Evolutionary conservation across 2,113 vertebrate species (phyloP).

Genomic region (Thunnus maccoyii): DNA sequence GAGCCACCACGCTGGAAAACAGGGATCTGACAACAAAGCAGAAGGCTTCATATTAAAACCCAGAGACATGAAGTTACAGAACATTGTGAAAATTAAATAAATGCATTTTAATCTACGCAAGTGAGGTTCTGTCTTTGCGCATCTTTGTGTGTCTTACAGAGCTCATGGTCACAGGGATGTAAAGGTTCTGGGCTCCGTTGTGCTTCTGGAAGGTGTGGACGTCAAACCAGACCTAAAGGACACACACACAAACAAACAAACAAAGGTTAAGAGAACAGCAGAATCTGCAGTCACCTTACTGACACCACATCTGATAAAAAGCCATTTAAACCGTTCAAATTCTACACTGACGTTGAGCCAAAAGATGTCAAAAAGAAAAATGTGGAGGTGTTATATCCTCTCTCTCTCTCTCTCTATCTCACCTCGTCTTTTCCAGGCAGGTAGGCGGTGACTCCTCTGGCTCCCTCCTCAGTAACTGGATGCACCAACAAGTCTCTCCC

Average conservation of each 20-base stretch:
- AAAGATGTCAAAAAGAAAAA: not conserved
- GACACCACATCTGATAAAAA: not conserved
- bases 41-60: not conserved
- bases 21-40: slow-evolving; percentile 84
- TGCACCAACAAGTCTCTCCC: slow-evolving; percentile 90
- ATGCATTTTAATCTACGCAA: not conserved
- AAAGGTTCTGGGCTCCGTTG: slow-evolving; percentile 88
- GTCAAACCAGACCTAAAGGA: slow-evolving; percentile 91
- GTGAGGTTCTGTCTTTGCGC: not conserved
- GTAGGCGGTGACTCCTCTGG: slow-evolving; percentile 89
- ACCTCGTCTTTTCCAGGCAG: slow-evolving; percentile 92
- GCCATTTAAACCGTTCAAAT: not conserved
- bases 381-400: not conserved
- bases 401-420: slow-evolving; percentile 1
- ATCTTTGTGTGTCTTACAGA: slow-evolving; percentile 67
- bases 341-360: not conserved
- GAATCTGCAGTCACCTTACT: not conserved
- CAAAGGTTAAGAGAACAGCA: not conserved
- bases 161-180: slow-evolving; percentile 89
- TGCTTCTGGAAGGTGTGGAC: slow-evolving; percentile 89
- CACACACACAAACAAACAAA: not conserved
- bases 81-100: not conserved
- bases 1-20: slow-evolving; percentile 93
- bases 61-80: not conserved
- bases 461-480: slow-evolving; percentile 90